Evolutionary conservation across 2,888 invertebrate genomes (phyloP).

Genomic region (Capitulum mitella): DNA sequence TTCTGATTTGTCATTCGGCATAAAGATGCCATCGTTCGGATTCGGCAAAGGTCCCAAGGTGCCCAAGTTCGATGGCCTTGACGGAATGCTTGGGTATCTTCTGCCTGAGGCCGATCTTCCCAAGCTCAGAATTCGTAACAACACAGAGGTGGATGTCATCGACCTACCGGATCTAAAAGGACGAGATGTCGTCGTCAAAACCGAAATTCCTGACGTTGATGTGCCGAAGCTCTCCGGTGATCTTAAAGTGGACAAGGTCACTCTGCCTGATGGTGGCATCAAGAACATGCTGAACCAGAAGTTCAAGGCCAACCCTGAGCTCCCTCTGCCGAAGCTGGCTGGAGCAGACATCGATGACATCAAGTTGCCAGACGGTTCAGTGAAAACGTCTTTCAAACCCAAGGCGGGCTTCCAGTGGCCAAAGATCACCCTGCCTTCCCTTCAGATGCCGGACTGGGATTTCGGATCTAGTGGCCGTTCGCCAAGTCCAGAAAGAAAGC

Average conservation of each 20-base stretch:
- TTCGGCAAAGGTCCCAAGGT: not conserved
- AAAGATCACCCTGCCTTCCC: not conserved
- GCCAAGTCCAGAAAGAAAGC: not conserved
- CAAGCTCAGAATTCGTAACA: not conserved
- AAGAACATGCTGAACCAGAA: conserved; percentile 1
- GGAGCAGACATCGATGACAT: not conserved
- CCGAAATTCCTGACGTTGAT: not conserved
- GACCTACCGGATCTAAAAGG: not conserved
- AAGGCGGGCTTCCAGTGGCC: conserved; percentile 10
- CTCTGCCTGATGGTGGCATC: not conserved
- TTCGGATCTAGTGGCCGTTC: not conserved
- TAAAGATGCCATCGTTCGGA: conserved; percentile 1
- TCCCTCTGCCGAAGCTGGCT: not conserved
- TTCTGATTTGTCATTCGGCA: not conserved
- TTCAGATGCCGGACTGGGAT: not conserved
- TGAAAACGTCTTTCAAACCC: not conserved
- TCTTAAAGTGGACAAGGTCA: not conserved
- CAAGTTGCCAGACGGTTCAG: not conserved
- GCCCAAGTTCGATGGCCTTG: not conserved
- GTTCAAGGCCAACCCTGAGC: not conserved
- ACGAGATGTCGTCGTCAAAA: not conserved
- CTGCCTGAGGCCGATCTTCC: not conserved
- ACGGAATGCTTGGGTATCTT: not conserved
- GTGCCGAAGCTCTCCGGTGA: not conserved
- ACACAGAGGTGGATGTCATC: not conserved